Evolutionary conservation across 2,888 invertebrate genomes (phyloP).

Genomic region (Gisinianus flammeolus): DNA sequence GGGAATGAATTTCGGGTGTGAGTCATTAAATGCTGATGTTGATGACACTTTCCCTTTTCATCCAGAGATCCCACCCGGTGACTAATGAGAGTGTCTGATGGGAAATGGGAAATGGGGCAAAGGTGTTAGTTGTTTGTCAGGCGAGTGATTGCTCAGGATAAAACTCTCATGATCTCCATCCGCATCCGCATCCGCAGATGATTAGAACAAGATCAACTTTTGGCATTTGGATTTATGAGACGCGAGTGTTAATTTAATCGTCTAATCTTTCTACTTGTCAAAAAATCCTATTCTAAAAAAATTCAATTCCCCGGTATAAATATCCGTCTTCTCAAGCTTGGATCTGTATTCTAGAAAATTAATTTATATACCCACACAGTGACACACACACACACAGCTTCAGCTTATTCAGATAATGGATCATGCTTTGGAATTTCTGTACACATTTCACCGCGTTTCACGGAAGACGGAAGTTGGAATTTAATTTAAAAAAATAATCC

Average conservation of each 20-base stretch:
- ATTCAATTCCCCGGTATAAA: neutral
- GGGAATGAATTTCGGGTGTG: too few species aligned
- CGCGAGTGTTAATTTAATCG: conserved; percentile 20
- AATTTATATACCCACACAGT: neutral
- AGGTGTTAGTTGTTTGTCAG: too few species aligned
- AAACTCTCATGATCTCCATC: too few species aligned
- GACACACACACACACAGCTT: neutral
- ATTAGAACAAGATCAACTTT: neutral
- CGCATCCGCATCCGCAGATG: too few species aligned
- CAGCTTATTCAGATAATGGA: too few species aligned
- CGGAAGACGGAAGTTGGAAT: neutral
- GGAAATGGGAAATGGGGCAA: neutral
- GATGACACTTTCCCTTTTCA: too few species aligned
- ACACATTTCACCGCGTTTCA: neutral
- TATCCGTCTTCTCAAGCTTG: neutral
- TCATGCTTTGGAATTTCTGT: neutral
- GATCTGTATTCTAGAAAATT: neutral
- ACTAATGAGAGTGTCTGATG: neutral
- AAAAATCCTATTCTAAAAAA: neutral
- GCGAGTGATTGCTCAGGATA: too few species aligned
- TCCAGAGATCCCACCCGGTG: too few species aligned
- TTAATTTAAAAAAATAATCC: neutral
- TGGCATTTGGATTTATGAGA: conserved; percentile 14
- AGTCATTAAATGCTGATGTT: too few species aligned
- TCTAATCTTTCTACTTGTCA: conserved; percentile 16